A percentile compares a stretch with the other conserved stretches of the same genome.
Evolutionary conservation across 2,888 invertebrate genomes (phyloP).

Genomic region (Thumatha senex): DNA sequence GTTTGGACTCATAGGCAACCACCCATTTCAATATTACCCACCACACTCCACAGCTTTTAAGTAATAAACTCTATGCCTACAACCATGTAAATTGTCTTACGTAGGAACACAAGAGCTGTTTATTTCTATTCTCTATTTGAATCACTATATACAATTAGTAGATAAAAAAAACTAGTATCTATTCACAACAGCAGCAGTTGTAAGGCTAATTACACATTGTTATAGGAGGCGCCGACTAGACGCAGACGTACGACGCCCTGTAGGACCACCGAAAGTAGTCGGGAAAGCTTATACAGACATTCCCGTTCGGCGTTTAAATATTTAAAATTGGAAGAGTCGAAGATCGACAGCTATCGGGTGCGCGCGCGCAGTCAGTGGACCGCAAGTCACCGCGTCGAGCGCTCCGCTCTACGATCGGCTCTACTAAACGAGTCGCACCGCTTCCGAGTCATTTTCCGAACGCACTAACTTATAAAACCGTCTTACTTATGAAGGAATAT

Average conservation of each 20-base stretch:
- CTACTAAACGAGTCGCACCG: slow-evolving; percentile 39
- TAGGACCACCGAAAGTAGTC: slow-evolving; percentile 39
- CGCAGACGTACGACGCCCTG: slow-evolving; percentile 16
- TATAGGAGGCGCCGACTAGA: slow-evolving; percentile 12
- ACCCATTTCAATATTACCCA: too few species aligned
- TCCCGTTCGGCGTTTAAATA: slow-evolving; percentile 46
- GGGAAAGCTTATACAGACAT: slow-evolving; percentile 59
- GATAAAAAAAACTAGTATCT: slow-evolving; percentile 1
- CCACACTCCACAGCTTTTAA: background rate
- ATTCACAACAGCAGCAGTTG: slow-evolving; percentile 11
- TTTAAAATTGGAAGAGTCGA: slow-evolving; percentile 74
- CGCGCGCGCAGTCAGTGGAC: slow-evolving; percentile 74
- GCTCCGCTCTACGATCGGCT: slow-evolving; percentile 64
- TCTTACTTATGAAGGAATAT: slow-evolving; percentile 29
- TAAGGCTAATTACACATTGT: slow-evolving; percentile 28
- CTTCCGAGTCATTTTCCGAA: slow-evolving; percentile 61
- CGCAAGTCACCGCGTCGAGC: slow-evolving; percentile 75
- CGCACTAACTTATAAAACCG: slow-evolving; percentile 45
- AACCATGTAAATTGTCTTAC: background rate
- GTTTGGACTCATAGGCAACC: too few species aligned
- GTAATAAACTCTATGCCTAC: background rate
- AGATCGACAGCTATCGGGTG: slow-evolving; percentile 54
- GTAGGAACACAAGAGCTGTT: background rate
- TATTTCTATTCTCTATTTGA: background rate
- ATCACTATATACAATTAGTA: background rate